Base-by-base conservation (phyloP, 2,888 invertebrate genomes). In the Tricholauxania praeusta region DNA sequence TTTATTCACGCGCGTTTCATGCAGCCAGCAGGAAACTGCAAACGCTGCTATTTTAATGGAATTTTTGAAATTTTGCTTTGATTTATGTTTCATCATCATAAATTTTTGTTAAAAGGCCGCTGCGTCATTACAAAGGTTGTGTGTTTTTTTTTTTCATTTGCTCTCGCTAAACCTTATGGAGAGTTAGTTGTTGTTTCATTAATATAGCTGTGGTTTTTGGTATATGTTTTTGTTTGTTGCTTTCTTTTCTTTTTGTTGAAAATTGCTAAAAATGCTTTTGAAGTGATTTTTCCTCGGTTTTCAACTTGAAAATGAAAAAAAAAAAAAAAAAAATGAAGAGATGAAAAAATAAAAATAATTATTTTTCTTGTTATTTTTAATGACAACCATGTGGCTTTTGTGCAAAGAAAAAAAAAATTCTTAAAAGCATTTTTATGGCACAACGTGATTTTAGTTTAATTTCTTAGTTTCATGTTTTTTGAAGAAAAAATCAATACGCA, bases 61-160 rank as follows among this genome's bases (percentile, higher is more conserved):
- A 57, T 28, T 57, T 57, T 28, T 57, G 57, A 57, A 28, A 28
- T 57, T n/a, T 57, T 57, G 12, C 57, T 57, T 57, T 57, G 57
- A 57, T 57, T 57, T 22, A 57, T 57, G 57, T 39, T 39, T 39
- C 39, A 39, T 39, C 39, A 39, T 39, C 39, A 39, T 39, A 39
- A 39, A 39, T 39, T 39, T 28, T 39, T 39, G 39, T 39, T 39
- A 39, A 39, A 39, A 39, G 39, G 39, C 39, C 39, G 39, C 39
- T 39, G 39, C 39, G 39, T 39, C 39, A 39, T 39, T 39, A 39
- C 39, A 39, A 39, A 39, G 39, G 39, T 39, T 39, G 39, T 39
- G 39, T 39, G 39, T 39, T 5, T 39, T 39, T 10, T 10, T 1
- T 39, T 39, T 39, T 39, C 8, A 8, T 39, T 39, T 10, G 39